Evolutionary conservation across 1,140 invertebrate genomes (phyloP).

Genomic region (Cydia amplana): DNA sequence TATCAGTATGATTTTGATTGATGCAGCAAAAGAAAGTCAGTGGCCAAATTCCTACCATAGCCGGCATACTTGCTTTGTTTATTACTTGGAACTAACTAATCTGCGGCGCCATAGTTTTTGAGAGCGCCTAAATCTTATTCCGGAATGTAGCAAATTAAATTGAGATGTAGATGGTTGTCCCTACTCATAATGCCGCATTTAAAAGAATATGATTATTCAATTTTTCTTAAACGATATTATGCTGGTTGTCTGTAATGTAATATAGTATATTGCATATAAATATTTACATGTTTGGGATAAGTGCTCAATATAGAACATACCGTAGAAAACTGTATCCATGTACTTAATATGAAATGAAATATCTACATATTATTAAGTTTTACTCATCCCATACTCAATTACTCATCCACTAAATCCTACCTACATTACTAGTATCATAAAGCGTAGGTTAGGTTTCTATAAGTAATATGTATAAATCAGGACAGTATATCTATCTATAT

Average conservation of each 20-base stretch:
- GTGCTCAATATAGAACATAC: too few species aligned
- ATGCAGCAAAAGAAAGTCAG: constrained; percentile 72
- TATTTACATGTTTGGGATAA: too few species aligned
- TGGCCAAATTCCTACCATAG: constrained; percentile 72
- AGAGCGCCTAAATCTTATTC: constrained; percentile 50
- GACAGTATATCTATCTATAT: too few species aligned
- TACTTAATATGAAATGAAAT: too few species aligned
- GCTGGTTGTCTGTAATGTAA: background rate
- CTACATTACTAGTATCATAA: too few species aligned
- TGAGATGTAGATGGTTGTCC: constrained; percentile 4
- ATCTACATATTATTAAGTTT: too few species aligned
- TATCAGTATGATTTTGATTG: constrained; percentile 80
- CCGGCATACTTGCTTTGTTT: constrained; percentile 71
- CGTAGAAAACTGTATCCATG: too few species aligned
- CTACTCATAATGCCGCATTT: background rate
- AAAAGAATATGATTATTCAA: background rate
- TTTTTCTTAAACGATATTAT: background rate
- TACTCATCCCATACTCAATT: too few species aligned
- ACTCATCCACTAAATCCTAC: too few species aligned
- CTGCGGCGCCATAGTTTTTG: constrained; percentile 75
- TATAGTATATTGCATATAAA: too few species aligned
- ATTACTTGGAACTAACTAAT: constrained; percentile 78
- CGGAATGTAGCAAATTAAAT: constrained; percentile 42
- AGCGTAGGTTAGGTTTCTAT: too few species aligned
- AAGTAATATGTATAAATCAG: too few species aligned